Base-by-base conservation (phyloP, 2,797 vertebrate species). In the Labeo calbasu region DNA sequence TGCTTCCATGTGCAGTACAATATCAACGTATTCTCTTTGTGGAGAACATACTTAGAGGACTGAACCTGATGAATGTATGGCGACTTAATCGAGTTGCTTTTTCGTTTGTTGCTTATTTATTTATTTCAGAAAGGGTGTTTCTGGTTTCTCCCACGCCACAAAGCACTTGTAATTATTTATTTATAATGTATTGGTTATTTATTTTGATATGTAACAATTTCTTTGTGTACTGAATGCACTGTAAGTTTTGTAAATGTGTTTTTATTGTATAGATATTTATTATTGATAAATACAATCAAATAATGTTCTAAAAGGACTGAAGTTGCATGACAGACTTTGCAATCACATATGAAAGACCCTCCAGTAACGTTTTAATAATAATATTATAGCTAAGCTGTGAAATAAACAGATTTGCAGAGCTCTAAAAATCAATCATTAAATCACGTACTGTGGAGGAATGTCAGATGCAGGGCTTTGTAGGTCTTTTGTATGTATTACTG, bases 101-200 rank as follows among this genome's bases (percentile, higher is more conserved):
- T 43, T 61, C 70, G 6, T 48, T 76, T 19, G 8, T 82, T 57
- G 19, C 87, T 87, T 89, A 88, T 89, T 88, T 88, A 82, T 89
- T 86, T 75, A 36, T 84, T 72, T n/a, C 65, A 68, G 77, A 73
- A 59, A 15, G 15, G 19, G 46, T 43, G 66, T 66, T 86, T 70
- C 66, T 77, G 15, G 76, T 87, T 48, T 61, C 69, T 73, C 84
- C 36, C 15, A 82, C 69, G 11, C 80, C 40, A n/a, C 12, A 77
- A 71, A 55, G 55, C 51, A 23, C 50, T 84, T 80, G 76, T 83
- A 80, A 85, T 86, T 88, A 88, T 91, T 89, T 91, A 90, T 91
- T 89, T 89, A 84, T 84, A 81, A 46, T 85, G 43, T 87, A 82
- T 86, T 84, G 57, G 55, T 80, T 88, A 88, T 90, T 90, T 90